Conservation (phyloP, 1,140 invertebrate species). For the Drosophila sproati region DNA sequence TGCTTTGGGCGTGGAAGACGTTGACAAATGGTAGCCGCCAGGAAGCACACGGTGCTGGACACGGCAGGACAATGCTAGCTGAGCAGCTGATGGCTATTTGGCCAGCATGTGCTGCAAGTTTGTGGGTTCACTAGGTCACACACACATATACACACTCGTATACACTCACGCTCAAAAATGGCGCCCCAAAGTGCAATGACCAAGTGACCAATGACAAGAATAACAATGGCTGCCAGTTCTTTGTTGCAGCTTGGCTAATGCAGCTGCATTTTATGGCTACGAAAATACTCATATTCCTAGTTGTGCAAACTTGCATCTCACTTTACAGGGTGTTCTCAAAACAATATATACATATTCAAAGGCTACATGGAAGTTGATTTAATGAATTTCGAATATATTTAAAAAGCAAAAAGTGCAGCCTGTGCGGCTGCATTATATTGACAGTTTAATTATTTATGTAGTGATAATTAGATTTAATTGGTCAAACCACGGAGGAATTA, state of each 20-base stretch:
- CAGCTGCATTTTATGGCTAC: conserved; percentile 75
- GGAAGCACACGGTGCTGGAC: conserved; percentile 35
- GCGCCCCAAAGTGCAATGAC: conserved; percentile 58
- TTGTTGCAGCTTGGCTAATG: conserved; percentile 59
- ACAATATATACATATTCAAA: background rate
- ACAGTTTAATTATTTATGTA: too few relatives aligned
- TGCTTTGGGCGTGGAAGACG: conserved; percentile 64
- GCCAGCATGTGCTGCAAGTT: conserved; percentile 61
- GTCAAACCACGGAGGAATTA: too few relatives aligned
- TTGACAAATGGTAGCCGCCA: conserved; percentile 76
- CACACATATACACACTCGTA: conserved; percentile 5
- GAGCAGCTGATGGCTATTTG: conserved; percentile 39
- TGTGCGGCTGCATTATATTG: too few relatives aligned
- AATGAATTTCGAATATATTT: background rate
- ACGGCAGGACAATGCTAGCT: conserved; percentile 52
- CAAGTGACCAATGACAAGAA: conserved; percentile 55
- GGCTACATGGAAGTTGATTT: background rate
- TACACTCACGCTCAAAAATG: conserved; percentile 4
- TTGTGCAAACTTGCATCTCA: conserved; percentile 30
- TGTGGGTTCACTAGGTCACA: conserved; percentile 67
- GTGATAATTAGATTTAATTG: too few relatives aligned
- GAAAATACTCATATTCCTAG: conserved; percentile 51
- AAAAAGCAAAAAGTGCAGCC: too few relatives aligned
- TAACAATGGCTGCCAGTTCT: conserved; percentile 67
- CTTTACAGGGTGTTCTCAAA: conserved; percentile 37